These are phyloP conservation scores for Hiodon tergisus DNA, from an alignment of 2,113 vertebrate genomes.

Conservation along the genomic window DNA sequence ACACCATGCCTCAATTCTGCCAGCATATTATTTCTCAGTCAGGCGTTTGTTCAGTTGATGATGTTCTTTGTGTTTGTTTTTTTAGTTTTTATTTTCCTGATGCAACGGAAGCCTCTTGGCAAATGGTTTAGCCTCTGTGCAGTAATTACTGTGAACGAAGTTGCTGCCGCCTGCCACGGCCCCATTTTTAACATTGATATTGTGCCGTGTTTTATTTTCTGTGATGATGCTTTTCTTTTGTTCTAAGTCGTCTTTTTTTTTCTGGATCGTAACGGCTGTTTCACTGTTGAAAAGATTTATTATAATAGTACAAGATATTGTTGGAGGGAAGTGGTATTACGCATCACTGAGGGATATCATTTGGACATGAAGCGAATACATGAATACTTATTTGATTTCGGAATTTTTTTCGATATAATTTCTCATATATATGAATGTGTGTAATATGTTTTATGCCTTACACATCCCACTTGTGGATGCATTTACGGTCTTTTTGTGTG, in stretches of 20 bases:
- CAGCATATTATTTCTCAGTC: not conserved
- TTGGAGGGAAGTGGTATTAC: too few species aligned
- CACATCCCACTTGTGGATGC: too few species aligned
- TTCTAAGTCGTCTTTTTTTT: not conserved
- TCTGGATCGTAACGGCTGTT: not conserved
- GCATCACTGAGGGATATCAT: too few species aligned
- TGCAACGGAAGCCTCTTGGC: slow-evolving; percentile 47
- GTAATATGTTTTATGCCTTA: not conserved
- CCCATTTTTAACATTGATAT: slow-evolving; percentile 22
- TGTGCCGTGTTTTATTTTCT: not conserved
- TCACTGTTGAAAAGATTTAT: too few species aligned
- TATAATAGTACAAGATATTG: too few species aligned
- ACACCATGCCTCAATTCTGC: not conserved
- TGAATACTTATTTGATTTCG: not conserved
- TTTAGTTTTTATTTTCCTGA: not conserved
- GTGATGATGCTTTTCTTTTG: not conserved
- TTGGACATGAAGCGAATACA: too few species aligned
- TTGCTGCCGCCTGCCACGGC: slow-evolving; percentile 31
- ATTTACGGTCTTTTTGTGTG: too few species aligned
- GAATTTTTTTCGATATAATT: not conserved
- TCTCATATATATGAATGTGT: not conserved
- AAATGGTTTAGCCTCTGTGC: slow-evolving; percentile 47
- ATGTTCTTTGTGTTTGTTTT: slow-evolving; percentile 40
- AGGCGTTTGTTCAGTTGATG: slow-evolving; percentile 45
- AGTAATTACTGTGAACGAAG: slow-evolving; percentile 49